These are phyloP conservation scores for Carettochelys insculpta DNA, from an alignment of 2,113 vertebrate genomes.

Conservation along the genomic window DNA sequence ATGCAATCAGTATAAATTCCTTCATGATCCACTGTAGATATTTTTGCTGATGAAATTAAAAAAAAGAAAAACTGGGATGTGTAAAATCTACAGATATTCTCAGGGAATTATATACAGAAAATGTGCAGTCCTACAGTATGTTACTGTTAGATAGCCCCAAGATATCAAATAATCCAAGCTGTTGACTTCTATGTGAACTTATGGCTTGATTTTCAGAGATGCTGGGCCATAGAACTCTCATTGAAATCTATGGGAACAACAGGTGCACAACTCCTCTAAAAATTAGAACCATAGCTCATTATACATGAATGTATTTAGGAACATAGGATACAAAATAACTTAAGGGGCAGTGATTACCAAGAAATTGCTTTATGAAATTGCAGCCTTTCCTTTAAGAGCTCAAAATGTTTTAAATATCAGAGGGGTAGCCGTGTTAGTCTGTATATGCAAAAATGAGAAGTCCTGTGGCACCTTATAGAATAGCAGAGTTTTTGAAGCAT, in stretches of 20 bases:
- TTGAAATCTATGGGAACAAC: not conserved
- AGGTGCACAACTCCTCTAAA: not conserved
- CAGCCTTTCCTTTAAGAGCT: not conserved
- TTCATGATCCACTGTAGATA: not conserved
- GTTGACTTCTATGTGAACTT: not conserved
- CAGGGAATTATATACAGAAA: not conserved
- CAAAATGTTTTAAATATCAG: no score
- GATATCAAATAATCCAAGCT: not conserved
- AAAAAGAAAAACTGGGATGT: not conserved
- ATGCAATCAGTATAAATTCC: not conserved
- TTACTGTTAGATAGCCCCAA: not conserved
- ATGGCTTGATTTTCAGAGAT: not conserved
- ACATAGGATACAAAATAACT: no score
- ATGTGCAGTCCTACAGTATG: not conserved
- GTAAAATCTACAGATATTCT: not conserved
- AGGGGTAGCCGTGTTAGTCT: no score
- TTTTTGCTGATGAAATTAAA: constrained; percentile 32
- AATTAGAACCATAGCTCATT: not conserved
- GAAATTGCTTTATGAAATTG: not conserved
- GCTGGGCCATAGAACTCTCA: not conserved
- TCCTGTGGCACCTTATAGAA: no score
- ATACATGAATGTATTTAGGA: not conserved
- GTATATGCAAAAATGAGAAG: no score
- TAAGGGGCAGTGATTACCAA: not conserved
- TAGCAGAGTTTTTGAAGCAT: no score